Evolutionary conservation across 2,797 vertebrate species (phyloP), one percentile per base, ranked within the genome.

Genomic region (Etheostoma nigrum): DNA sequence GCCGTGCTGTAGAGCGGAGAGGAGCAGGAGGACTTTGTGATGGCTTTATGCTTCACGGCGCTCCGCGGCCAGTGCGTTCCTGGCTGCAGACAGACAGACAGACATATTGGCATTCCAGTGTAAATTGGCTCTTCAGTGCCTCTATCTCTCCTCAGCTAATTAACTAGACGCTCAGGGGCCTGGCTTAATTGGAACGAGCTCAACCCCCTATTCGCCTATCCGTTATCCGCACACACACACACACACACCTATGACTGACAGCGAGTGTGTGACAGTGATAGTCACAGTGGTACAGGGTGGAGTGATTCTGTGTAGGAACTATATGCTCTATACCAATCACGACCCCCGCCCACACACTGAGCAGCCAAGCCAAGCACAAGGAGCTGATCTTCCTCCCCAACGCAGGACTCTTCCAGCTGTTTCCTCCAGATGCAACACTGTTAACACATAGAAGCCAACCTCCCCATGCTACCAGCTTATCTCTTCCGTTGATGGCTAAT

Each of bases 91-190:
- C 36, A 1, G 36, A 40, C 36, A 11, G 36, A 23, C 55, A 78
- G 64, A 84, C 61, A 82, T 81, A 72, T 82, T 74, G 82, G 76
- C 74, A 79, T 86, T 86, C 79, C 77, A 49, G 64, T 18, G 66
- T 72, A 93, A 91, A 93, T 88, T 92, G 89, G 83, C 83, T 83
- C 87, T 89, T 79, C 72, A 74, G 75, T 69, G 58, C 76, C 85
- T 88, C 84, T 81, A 83, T 88, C 77, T 91, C 88, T 93, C 82
- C 85, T 90, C 83, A 49, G 85, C 85, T 94, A 94, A 95, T 95
- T 93, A 94, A 91, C 86, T 88, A 30, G 65, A 72, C 42, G 84
- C 91, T 93, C 86, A 81, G 87, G 90, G 91, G 88, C 74, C 75
- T 60, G 58, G 84, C 76, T 92, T 95, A 93, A 95, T 95, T 93